Evolutionary conservation across 1,140 invertebrate species (phyloP).

Genomic region (Lucilia sericata): DNA sequence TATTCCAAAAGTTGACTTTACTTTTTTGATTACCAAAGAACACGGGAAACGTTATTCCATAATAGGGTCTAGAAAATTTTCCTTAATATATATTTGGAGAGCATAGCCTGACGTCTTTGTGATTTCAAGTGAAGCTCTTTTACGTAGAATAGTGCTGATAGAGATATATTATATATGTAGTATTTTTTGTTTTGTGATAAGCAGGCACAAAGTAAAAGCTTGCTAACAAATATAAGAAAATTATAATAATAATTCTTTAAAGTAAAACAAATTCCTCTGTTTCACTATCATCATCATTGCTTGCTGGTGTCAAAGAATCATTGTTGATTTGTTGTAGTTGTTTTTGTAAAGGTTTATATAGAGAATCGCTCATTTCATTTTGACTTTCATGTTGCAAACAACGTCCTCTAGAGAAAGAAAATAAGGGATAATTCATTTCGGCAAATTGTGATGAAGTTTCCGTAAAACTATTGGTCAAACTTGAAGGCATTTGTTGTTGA

Average conservation of each 20-base stretch:
- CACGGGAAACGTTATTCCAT: not conserved
- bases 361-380: conserved; percentile 63
- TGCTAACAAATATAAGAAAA: not conserved
- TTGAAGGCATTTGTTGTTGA: conserved; percentile 44
- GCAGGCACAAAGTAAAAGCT: not conserved
- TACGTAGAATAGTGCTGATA: not conserved
- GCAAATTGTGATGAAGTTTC: conserved; percentile 56
- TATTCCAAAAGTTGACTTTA: not conserved
- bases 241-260: conserved; percentile 52
- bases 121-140: too few species aligned
- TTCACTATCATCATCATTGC: conserved; percentile 76
- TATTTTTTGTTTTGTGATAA: not conserved
- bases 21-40: not conserved
- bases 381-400: conserved; percentile 71
- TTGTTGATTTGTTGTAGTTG: conserved; percentile 71
- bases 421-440: conserved; percentile 81
- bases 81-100: not conserved
- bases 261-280: conserved; percentile 81
- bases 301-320: conserved; percentile 66
- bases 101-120: not conserved
- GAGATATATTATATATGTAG: not conserved
- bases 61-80: not conserved
- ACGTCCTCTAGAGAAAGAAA: conserved; percentile 80
- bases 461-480: conserved; percentile 39
- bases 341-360: conserved; percentile 70